phyloP scores from a whole-genome alignment of 2,113 vertebrate species.

The Paracanthobrama guichenoti region DNA sequence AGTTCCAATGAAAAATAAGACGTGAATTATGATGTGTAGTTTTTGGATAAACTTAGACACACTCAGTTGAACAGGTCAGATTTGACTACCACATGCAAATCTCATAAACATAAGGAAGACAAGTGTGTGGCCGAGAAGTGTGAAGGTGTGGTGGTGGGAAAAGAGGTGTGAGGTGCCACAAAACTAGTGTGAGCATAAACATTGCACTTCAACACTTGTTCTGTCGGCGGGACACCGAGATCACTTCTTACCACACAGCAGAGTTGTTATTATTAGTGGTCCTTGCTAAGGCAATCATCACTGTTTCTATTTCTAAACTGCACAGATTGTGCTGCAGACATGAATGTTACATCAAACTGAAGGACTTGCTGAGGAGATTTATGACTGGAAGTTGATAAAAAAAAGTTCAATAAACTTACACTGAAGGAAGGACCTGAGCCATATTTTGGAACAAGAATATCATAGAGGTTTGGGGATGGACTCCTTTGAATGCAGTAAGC shows the following conservation, averaged over 20 bases:
- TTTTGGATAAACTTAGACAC: background rate
- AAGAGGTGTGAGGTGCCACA: constrained; percentile 15
- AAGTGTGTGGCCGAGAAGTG: background rate
- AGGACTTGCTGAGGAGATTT: background rate
- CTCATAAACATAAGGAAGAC: constrained; percentile 2
- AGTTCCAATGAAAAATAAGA: background rate
- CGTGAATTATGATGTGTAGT: background rate
- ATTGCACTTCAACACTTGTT: constrained; percentile 40
- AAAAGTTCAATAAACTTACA: background rate
- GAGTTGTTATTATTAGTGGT: constrained; percentile 17
- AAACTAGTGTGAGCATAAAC: constrained; percentile 29
- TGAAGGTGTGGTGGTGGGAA: constrained; percentile 26
- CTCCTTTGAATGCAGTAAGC: background rate
- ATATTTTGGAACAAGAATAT: background rate
- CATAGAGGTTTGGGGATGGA: background rate
- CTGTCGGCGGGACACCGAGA: background rate
- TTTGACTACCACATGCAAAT: constrained; percentile 4
- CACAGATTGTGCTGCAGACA: background rate
- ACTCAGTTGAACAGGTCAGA: background rate
- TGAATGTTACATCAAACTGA: background rate
- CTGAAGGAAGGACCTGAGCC: background rate
- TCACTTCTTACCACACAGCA: background rate
- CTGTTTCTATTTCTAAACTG: background rate
- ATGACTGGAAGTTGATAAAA: background rate
- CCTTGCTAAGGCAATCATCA: background rate